A percentile compares a stretch with the other conserved stretches of the same genome.
phyloP scores from a whole-genome alignment of 2,888 invertebrate genomes.

The Mylabris sibirica region DNA sequence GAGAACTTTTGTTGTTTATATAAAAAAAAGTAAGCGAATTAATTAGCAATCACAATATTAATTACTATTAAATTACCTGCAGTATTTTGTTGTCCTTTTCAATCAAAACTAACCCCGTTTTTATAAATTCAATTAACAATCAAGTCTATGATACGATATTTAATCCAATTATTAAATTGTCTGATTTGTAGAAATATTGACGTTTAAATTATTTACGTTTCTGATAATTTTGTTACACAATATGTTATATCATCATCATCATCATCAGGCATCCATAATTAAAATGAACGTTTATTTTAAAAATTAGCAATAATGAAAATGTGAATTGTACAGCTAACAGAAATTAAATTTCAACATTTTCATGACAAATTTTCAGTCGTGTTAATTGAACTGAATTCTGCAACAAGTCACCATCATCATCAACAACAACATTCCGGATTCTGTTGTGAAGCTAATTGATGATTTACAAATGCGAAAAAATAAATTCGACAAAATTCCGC shows the following conservation, averaged over 20 bases:
- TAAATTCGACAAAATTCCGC: too few species aligned
- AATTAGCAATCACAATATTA: constrained; percentile 1
- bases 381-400: neutral
- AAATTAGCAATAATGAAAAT: neutral
- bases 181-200: neutral
- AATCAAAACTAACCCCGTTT: neutral
- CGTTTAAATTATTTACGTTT: neutral
- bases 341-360: neutral
- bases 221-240: neutral
- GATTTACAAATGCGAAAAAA: too few species aligned
- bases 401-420: neutral
- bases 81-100: neutral
- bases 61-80: neutral
- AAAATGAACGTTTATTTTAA: neutral
- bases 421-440: neutral
- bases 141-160: neutral
- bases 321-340: neutral
- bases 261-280: neutral
- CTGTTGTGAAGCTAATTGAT: too few species aligned
- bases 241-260: too few species aligned
- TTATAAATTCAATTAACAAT: too few species aligned
- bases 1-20: neutral
- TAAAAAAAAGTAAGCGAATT: neutral
- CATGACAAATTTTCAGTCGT: neutral
- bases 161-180: neutral